Conservation (phyloP, 2,113 vertebrate species). For the Cottus gobio region DNA sequence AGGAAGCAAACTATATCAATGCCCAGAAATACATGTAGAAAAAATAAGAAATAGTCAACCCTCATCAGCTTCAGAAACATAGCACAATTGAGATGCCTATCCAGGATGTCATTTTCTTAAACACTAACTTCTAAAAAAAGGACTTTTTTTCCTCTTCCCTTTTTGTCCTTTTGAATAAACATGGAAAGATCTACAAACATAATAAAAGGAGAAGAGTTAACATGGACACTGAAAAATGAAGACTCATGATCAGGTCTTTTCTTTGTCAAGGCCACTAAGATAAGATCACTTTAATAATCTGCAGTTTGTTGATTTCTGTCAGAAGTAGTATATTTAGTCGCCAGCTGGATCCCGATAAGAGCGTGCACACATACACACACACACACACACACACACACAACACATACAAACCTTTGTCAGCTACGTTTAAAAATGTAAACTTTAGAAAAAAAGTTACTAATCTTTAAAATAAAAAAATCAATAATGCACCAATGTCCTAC, state of each 20-base stretch:
- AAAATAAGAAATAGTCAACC: constrained; percentile 75
- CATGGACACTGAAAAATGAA: constrained; percentile 61
- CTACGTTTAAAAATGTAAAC: constrained; percentile 76
- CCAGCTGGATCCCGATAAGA: constrained; percentile 67
- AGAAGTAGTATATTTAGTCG: constrained; percentile 68
- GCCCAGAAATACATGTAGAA: constrained; percentile 84
- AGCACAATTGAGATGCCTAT: constrained; percentile 74
- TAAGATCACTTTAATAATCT: constrained; percentile 81
- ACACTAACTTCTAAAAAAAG: constrained; percentile 65
- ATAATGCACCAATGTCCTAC: constrained; percentile 63
- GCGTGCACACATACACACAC: constrained; percentile 46
- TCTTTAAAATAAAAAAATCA: constrained; percentile 55
- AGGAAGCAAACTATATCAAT: constrained; percentile 84
- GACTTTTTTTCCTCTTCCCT: constrained; percentile 80
- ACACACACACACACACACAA: constrained; percentile 4
- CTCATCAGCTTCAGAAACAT: constrained; percentile 55
- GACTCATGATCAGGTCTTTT: constrained; percentile 72
- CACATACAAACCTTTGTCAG: constrained; percentile 50
- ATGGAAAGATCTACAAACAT: constrained; percentile 47
- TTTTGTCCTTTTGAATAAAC: constrained; percentile 82
- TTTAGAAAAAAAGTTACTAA: constrained; percentile 50
- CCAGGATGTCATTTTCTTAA: constrained; percentile 58
- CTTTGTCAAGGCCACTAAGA: constrained; percentile 82
- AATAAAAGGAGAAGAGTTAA: constrained; percentile 33
- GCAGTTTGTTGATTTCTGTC: constrained; percentile 63